A percentile compares a stretch with the other conserved stretches of the same genome.
phyloP scores from a whole-genome alignment of 2,113 vertebrate genomes.

The Tor tambroides region DNA sequence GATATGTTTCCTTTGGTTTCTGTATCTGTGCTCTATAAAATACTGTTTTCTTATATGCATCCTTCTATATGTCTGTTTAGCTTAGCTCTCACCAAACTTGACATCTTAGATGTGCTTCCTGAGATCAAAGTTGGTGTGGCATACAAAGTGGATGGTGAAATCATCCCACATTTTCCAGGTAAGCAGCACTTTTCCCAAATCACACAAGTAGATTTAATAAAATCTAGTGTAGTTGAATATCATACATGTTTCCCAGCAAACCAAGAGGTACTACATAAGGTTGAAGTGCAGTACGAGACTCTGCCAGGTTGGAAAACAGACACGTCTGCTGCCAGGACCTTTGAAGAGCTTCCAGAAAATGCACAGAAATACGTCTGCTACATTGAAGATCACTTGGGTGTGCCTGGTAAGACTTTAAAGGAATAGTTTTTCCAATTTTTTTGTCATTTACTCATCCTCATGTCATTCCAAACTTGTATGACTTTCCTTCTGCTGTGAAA shows the following conservation, averaged over 20 bases:
- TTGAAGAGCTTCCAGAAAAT: conserved; percentile 91
- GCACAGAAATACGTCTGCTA: conserved; percentile 93
- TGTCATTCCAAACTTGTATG: neutral
- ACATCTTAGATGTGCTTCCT: conserved; percentile 91
- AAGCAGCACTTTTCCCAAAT: conserved; percentile 46
- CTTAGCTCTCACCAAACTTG: conserved; percentile 95
- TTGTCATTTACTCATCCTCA: neutral
- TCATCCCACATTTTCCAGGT: conserved; percentile 98
- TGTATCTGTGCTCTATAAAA: neutral
- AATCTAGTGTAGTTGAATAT: neutral
- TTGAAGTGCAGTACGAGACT: conserved; percentile 93
- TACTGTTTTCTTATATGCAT: neutral
- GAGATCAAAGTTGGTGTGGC: conserved; percentile 95
- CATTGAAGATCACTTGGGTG: conserved; percentile 86
- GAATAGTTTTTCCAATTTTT: neutral
- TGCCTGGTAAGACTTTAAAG: conserved; percentile 84
- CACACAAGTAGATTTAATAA: neutral
- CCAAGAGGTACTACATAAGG: conserved; percentile 93
- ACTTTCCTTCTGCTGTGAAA: neutral
- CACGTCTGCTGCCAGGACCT: conserved; percentile 86
- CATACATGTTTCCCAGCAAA: conserved; percentile 79
- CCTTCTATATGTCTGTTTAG: conserved; percentile 66
- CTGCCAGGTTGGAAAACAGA: conserved; percentile 93
- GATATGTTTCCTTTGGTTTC: neutral
- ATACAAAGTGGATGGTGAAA: conserved; percentile 88